Conservation (phyloP, 2,888 invertebrate genomes). For the Athalia cordata region DNA sequence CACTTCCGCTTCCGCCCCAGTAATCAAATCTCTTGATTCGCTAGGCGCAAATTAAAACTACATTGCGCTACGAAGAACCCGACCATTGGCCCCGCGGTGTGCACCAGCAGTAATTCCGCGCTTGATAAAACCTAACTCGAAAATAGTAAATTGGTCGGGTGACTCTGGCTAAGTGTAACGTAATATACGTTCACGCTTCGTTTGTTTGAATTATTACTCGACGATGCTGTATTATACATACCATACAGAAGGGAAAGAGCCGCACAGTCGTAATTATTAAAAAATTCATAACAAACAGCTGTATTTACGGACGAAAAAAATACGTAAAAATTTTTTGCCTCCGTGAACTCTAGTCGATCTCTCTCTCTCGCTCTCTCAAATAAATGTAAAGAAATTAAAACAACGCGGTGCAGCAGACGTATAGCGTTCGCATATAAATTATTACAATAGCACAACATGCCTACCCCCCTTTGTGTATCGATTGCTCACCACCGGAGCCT, state of each 20-base stretch:
- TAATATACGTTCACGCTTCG: conserved; percentile 8
- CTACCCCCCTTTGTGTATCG: conserved; percentile 14
- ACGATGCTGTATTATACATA: not conserved
- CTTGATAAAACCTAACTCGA: conserved; percentile 36
- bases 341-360: not conserved
- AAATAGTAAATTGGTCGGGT: conserved; percentile 34
- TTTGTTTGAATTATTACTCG: conserved; percentile 18
- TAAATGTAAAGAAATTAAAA: conserved; percentile 18
- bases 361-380: not conserved
- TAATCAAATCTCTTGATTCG: conserved; percentile 68
- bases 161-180: conserved; percentile 18
- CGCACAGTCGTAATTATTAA: conserved; percentile 5
- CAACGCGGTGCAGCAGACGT: not conserved
- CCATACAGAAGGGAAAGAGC: not conserved
- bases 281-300: not conserved
- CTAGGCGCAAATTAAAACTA: conserved; percentile 62
- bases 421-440: conserved; percentile 20
- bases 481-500: conserved; percentile 34
- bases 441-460: conserved; percentile 19
- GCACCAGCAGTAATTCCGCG: conserved; percentile 48
- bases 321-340: not conserved
- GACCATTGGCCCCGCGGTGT: not conserved
- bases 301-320: not conserved
- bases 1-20: conserved; percentile 62
- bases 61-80: conserved; percentile 41